Evolutionary conservation across 2,113 vertebrate genomes (phyloP).

Genomic region (Chloebia gouldiae): DNA sequence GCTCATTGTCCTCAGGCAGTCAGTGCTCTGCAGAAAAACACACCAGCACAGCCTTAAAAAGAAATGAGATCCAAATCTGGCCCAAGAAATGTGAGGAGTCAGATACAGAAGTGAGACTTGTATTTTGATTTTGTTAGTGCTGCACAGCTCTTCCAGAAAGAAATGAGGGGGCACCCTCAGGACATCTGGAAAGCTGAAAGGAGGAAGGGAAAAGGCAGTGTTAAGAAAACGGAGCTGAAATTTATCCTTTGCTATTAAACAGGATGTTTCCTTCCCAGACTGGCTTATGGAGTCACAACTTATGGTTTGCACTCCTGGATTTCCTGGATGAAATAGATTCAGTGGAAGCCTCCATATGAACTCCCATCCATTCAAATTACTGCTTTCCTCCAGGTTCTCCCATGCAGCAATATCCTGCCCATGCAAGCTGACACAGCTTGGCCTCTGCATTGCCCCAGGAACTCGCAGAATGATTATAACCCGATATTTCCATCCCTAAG

Average conservation of each 20-base stretch:
- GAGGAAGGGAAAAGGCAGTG: background rate
- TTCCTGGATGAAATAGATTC: background rate
- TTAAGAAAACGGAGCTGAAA: background rate
- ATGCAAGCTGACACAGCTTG: background rate
- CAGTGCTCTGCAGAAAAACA: background rate
- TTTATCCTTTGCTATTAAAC: slow-evolving; percentile 6
- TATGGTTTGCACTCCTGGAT: background rate
- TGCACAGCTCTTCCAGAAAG: background rate
- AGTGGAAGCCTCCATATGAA: background rate
- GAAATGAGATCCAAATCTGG: background rate
- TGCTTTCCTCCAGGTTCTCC: background rate
- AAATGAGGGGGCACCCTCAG: background rate
- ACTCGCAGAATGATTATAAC: slow-evolving; percentile 15
- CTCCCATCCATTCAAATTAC: slow-evolving; percentile 20
- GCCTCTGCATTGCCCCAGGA: slow-evolving; percentile 23
- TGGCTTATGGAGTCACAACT: background rate
- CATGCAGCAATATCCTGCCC: background rate
- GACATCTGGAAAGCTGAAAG: background rate
- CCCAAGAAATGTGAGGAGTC: background rate
- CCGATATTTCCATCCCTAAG: background rate
- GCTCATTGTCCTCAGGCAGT: background rate
- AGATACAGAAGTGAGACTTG: background rate
- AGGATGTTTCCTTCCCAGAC: background rate
- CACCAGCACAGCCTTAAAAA: background rate
- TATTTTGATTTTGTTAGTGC: background rate